Conservation (phyloP, 2,113 vertebrate species). For the Rissa tridactyla region DNA sequence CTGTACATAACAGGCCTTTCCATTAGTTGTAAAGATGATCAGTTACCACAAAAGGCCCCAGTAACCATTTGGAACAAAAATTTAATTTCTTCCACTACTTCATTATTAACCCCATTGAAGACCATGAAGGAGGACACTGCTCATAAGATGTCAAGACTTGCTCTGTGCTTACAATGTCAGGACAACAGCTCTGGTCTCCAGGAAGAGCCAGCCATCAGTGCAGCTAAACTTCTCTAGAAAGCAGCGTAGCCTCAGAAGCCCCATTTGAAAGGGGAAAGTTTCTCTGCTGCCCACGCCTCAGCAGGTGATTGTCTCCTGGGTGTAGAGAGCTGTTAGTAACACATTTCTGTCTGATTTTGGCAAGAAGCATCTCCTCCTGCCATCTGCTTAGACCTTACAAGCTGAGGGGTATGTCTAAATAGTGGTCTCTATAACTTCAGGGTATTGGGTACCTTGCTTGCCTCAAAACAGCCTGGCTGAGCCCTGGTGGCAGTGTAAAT, state of each 20-base stretch:
- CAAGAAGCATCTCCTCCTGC: neutral
- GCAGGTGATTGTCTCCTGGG: neutral
- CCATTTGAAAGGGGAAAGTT: neutral
- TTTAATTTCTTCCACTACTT: neutral
- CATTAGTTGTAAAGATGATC: neutral
- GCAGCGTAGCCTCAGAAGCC: accelerated
- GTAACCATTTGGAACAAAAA: neutral
- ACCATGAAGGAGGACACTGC: neutral
- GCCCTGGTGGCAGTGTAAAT: neutral
- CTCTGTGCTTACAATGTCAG: neutral
- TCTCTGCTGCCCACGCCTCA: neutral
- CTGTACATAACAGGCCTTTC: neutral
- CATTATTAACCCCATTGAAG: neutral
- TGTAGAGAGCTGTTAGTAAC: neutral
- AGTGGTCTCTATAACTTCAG: neutral
- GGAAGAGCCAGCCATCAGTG: neutral
- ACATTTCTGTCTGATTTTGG: neutral
- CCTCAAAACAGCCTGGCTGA: neutral
- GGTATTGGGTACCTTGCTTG: neutral
- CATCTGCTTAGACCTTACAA: neutral
- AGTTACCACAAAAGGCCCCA: neutral
- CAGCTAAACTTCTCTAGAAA: neutral
- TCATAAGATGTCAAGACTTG: neutral
- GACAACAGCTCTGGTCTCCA: neutral
- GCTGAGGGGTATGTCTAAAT: neutral